Percentiles rank a stretch among this genome's conserved stretches.
Conservation (phyloP, 2,113 vertebrate genomes). For the Peromyscus leucopus region DNA sequence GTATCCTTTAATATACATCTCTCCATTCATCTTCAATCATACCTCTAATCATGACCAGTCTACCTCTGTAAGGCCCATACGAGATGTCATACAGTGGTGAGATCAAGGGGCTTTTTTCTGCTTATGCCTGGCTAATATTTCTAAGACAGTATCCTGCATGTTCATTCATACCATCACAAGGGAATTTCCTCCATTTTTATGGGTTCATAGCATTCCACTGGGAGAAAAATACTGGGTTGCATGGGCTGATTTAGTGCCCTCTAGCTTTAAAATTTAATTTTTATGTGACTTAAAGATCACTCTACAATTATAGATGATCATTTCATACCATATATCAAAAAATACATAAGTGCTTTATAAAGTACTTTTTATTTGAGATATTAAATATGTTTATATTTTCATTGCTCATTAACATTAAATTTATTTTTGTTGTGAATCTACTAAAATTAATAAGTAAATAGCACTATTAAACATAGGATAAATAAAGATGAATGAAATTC, state of each 20-base stretch:
- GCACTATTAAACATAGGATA: not conserved
- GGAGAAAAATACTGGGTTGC: not conserved
- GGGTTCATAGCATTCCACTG: not conserved
- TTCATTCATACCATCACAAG: too few relatives aligned
- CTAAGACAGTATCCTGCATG: not conserved
- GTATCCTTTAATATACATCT: not conserved
- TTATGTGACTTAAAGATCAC: not conserved
- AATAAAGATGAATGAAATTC: not conserved
- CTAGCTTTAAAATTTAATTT: not conserved
- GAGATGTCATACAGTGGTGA: not conserved
- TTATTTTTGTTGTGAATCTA: not conserved
- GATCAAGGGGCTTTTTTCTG: not conserved
- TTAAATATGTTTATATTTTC: not conserved
- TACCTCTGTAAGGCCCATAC: not conserved
- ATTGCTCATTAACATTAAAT: not conserved
- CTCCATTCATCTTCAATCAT: not conserved
- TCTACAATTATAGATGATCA: not conserved
- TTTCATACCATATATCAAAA: not conserved
- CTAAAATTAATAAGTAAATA: not conserved
- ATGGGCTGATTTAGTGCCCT: not conserved
- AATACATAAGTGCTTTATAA: not conserved
- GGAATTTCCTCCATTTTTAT: not conserved
- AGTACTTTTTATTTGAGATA: not conserved
- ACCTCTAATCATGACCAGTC: not conserved
- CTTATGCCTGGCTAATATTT: not conserved